These are phyloP conservation scores for Brachionus rubens DNA, from an alignment of 1,140 invertebrate genomes.

Conservation along the genomic window DNA sequence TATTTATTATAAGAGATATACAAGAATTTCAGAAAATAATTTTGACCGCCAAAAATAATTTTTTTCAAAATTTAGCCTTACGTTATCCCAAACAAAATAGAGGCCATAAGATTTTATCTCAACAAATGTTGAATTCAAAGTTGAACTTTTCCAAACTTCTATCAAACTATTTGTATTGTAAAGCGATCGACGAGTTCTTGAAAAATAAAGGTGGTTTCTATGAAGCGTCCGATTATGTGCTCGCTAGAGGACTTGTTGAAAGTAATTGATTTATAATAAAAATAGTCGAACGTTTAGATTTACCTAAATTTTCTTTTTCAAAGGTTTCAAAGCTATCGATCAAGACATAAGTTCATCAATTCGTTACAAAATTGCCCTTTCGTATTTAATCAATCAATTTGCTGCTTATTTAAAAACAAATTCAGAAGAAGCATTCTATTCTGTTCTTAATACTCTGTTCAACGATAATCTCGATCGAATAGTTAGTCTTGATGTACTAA, in stretches of 20 bases:
- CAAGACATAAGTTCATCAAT: background rate
- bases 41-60: too few species aligned
- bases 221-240: background rate
- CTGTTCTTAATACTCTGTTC: background rate
- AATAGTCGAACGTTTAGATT: too few species aligned
- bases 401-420: background rate
- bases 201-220: slow-evolving; percentile 1
- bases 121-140: background rate
- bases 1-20: too few species aligned
- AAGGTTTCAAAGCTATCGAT: background rate
- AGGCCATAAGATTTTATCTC: too few species aligned
- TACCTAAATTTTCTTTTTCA: too few species aligned
- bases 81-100: too few species aligned
- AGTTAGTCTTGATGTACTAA: background rate
- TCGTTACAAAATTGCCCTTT: background rate
- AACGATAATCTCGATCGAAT: background rate
- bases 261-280: too few species aligned
- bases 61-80: too few species aligned
- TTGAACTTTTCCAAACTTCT: background rate
- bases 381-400: slow-evolving; percentile 19
- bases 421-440: background rate
- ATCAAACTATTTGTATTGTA: slow-evolving; percentile 28
- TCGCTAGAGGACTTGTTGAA: background rate
- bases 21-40: too few species aligned
- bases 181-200: background rate